Evolutionary conservation across 2,113 vertebrate species (phyloP).

Genomic region (Nettapus auritus): DNA sequence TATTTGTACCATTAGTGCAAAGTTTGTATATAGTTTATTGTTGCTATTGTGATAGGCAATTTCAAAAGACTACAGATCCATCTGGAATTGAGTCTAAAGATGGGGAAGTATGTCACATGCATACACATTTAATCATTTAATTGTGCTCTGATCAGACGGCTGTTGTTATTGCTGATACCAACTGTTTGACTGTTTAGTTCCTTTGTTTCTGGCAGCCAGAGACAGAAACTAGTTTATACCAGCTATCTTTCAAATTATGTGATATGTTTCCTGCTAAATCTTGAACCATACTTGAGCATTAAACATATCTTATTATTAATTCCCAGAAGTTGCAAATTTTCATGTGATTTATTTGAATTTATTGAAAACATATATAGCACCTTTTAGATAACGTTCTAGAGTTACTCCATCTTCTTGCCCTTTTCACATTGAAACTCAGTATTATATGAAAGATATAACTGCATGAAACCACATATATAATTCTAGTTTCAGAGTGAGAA

Average conservation of each 20-base stretch:
- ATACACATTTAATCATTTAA: not conserved
- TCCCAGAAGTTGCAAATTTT: not conserved
- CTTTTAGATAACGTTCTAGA: not conserved
- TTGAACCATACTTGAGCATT: not conserved
- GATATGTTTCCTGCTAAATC: not conserved
- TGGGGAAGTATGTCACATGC: not conserved
- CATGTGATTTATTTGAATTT: not conserved
- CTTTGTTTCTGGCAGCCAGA: not conserved
- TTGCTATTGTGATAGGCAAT: not conserved
- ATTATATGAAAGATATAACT: not conserved
- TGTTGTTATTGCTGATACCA: not conserved
- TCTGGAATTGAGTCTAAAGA: not conserved
- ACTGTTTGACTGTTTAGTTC: not conserved
- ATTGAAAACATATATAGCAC: not conserved
- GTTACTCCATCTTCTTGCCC: not conserved
- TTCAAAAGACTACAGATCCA: not conserved
- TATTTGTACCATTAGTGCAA: not conserved
- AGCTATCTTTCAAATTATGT: not conserved
- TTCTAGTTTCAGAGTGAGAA: not conserved
- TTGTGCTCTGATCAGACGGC: not conserved
- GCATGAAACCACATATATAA: accelerated
- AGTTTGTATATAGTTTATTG: not conserved
- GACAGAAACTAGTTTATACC: not conserved
- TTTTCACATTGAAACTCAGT: not conserved
- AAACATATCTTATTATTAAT: not conserved